Evolutionary conservation across 2,113 vertebrate species (phyloP).

Genomic region (Thalassarche chlororhynchos): DNA sequence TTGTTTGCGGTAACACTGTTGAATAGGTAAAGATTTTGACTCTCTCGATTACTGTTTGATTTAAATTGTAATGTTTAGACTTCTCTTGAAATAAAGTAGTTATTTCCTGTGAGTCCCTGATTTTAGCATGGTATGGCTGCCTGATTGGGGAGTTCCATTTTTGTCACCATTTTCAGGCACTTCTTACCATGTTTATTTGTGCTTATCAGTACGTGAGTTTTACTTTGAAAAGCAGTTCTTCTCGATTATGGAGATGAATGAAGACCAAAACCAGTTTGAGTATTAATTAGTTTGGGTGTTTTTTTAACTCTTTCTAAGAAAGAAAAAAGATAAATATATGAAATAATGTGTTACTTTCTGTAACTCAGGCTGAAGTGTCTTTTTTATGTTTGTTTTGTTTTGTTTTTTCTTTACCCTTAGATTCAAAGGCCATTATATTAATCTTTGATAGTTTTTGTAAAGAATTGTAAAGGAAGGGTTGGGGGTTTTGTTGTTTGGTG

Average conservation of each 20-base stretch:
- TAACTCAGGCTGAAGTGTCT: background rate
- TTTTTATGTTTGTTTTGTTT: background rate
- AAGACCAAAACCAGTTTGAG: background rate
- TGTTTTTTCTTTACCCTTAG: background rate
- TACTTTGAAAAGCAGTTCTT: background rate
- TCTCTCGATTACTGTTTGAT: fast-evolving
- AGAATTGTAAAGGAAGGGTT: background rate
- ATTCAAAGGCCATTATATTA: background rate
- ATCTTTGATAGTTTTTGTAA: background rate
- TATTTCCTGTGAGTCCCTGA: background rate
- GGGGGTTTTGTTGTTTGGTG: background rate
- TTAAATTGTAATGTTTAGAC: background rate
- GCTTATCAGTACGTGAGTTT: background rate
- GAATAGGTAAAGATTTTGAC: background rate
- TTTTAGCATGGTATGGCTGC: background rate
- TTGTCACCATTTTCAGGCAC: background rate
- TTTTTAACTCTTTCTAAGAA: background rate
- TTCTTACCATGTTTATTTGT: background rate
- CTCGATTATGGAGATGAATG: background rate
- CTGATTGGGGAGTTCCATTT: background rate
- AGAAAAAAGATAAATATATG: background rate
- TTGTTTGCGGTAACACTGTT: background rate
- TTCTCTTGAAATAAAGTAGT: background rate
- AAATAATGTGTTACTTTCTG: background rate
- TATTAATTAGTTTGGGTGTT: fast-evolving